Evolutionary conservation across 2,888 invertebrate species (phyloP).

Genomic region (Quadroppia sp.): DNA sequence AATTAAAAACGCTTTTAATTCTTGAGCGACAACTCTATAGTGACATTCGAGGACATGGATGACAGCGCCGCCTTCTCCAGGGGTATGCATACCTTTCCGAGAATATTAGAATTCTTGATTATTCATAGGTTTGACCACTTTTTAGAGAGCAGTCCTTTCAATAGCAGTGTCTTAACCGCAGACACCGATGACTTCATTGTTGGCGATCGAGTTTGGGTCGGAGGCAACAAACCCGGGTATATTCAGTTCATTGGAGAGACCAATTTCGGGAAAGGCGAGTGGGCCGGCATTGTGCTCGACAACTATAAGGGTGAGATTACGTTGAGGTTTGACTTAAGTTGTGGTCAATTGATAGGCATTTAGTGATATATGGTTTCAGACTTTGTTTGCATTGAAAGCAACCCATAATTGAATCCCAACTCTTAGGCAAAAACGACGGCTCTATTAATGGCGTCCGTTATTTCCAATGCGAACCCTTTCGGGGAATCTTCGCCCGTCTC

Average conservation of each 20-base stretch:
- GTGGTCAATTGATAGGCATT: no score
- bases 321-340: no score
- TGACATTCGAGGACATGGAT: no score
- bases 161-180: slow-evolving; percentile 64
- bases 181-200: slow-evolving; percentile 94
- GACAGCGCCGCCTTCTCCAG: no score
- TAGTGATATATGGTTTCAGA: no score
- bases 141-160: slow-evolving; percentile 30
- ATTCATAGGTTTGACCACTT: no score
- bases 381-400: no score
- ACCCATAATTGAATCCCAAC: no score
- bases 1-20: background rate
- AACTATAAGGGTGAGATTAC: slow-evolving; percentile 88
- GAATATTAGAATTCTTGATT: no score
- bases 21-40: no score
- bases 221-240: slow-evolving; percentile 82
- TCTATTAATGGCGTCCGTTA: slow-evolving; percentile 82
- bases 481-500: slow-evolving; percentile 85
- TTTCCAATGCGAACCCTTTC: slow-evolving; percentile 86
- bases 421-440: slow-evolving; percentile 98
- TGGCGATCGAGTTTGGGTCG: slow-evolving; percentile 90
- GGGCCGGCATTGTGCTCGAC: slow-evolving; percentile 96
- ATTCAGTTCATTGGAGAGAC: slow-evolving; percentile 92
- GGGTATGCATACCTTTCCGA: no score
- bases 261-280: slow-evolving; percentile 95